These are phyloP conservation scores for Lordiphosa stackelbergi DNA, from an alignment of 1,140 invertebrate species.

Conservation along the genomic window DNA sequence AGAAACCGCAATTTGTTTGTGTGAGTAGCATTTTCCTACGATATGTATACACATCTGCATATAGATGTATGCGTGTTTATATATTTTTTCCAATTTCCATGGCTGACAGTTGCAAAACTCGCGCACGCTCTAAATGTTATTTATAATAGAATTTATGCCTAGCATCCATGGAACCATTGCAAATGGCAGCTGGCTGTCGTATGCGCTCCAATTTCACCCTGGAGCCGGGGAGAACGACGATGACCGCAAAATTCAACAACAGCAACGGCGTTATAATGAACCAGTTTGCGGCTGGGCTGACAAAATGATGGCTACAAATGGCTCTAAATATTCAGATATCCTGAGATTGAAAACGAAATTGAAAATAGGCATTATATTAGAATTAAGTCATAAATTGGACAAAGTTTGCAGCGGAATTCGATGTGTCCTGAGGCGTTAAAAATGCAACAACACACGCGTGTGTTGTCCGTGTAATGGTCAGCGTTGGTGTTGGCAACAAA, in stretches of 20 bases:
- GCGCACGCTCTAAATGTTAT: conserved; percentile 61
- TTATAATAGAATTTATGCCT: conserved; percentile 75
- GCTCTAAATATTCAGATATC: conserved; percentile 21
- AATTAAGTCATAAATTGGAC: conserved; percentile 60
- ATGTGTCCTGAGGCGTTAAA: conserved; percentile 57
- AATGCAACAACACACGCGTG: conserved; percentile 44
- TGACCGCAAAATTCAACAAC: conserved; percentile 65
- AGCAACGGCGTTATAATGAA: conserved; percentile 60
- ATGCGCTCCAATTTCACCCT: conserved; percentile 49
- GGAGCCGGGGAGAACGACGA: background rate
- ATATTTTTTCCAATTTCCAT: conserved; percentile 59
- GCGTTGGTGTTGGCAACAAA: conserved; percentile 53
- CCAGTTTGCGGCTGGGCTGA: conserved; percentile 49
- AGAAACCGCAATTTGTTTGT: conserved; percentile 67
- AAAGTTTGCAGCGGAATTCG: conserved; percentile 9
- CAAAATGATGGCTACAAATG: conserved; percentile 14
- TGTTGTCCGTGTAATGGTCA: conserved; percentile 26
- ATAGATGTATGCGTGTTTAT: conserved; percentile 1
- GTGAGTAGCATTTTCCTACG: conserved; percentile 26
- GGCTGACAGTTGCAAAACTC: conserved; percentile 70
- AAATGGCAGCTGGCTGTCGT: conserved; percentile 61
- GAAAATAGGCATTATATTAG: conserved; percentile 68
- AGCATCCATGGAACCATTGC: conserved; percentile 52
- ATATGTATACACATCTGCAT: conserved; percentile 9
- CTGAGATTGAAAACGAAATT: conserved; percentile 51